Evolutionary conservation across 1,140 invertebrate species (phyloP).

Genomic region (Calosoma granatense): DNA sequence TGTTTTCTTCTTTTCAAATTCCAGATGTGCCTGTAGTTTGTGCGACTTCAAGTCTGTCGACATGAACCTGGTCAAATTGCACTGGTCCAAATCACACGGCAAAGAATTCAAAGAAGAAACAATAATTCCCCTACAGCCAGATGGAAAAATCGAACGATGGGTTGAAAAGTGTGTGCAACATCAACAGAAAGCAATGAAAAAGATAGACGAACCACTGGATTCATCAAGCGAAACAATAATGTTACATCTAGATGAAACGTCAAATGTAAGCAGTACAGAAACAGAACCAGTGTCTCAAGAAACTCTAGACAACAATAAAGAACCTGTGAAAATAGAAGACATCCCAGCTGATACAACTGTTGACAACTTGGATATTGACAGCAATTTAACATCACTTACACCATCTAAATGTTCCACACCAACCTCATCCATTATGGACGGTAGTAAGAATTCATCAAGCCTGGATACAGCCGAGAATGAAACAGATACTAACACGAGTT

Average conservation of each 20-base stretch:
- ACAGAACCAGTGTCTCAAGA: neutral
- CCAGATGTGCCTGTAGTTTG: slow-evolving; percentile 5
- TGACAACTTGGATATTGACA: too few relatives aligned
- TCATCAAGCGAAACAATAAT: neutral
- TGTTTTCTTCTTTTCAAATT: slow-evolving; percentile 3
- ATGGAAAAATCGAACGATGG: slow-evolving; percentile 14
- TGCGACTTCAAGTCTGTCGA: slow-evolving; percentile 6
- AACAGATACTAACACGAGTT: too few relatives aligned
- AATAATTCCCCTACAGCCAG: neutral
- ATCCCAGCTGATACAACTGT: neutral
- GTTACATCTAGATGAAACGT: neutral
- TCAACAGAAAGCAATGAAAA: neutral
- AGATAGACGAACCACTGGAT: neutral
- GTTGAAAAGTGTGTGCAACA: slow-evolving; percentile 8
- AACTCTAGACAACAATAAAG: neutral
- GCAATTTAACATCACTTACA: too few relatives aligned
- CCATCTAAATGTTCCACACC: too few relatives aligned
- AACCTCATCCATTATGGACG: too few relatives aligned
- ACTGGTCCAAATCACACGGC: slow-evolving; percentile 9
- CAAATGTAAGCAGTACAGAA: too few relatives aligned
- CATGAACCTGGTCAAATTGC: neutral
- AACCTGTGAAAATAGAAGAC: neutral
- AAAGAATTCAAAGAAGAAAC: slow-evolving; percentile 4
- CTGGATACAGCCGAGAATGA: too few relatives aligned
- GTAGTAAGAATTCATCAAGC: too few relatives aligned